phyloP scores from a whole-genome alignment of 2,113 vertebrate genomes.

The Pedionomus torquatus region DNA sequence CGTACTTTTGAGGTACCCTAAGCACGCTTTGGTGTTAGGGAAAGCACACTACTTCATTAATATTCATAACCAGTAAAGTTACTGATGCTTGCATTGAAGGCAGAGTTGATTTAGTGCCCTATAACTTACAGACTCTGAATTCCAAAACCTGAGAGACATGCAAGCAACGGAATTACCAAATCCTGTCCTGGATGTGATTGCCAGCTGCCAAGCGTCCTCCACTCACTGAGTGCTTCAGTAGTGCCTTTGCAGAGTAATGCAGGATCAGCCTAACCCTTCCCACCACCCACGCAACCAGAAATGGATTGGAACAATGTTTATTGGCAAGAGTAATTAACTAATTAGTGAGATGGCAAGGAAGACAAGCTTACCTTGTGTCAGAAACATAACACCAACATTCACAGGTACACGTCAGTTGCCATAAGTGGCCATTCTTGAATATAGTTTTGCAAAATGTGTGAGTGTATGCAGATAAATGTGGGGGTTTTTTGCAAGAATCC shows the following conservation, averaged over 20 bases:
- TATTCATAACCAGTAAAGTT: background rate
- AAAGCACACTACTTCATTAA: background rate
- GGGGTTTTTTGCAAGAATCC: background rate
- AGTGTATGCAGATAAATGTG: background rate
- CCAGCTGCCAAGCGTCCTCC: background rate
- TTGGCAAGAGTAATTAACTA: background rate
- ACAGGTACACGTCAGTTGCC: accelerated
- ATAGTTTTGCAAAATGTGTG: background rate
- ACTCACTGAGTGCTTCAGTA: background rate
- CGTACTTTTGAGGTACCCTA: background rate
- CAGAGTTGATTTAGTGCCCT: background rate
- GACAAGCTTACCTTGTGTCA: accelerated
- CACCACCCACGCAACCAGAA: background rate
- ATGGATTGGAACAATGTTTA: background rate
- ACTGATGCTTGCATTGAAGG: background rate
- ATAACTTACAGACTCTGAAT: background rate
- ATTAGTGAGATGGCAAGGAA: background rate
- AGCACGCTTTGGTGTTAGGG: background rate
- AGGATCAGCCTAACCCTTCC: background rate
- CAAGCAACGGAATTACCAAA: background rate
- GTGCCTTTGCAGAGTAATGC: background rate
- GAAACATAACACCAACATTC: background rate
- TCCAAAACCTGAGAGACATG: background rate
- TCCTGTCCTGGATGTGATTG: background rate
- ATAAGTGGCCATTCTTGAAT: background rate